Base-by-base conservation (phyloP, 1,140 invertebrate species). In the Metaphire vulgaris region DNA sequence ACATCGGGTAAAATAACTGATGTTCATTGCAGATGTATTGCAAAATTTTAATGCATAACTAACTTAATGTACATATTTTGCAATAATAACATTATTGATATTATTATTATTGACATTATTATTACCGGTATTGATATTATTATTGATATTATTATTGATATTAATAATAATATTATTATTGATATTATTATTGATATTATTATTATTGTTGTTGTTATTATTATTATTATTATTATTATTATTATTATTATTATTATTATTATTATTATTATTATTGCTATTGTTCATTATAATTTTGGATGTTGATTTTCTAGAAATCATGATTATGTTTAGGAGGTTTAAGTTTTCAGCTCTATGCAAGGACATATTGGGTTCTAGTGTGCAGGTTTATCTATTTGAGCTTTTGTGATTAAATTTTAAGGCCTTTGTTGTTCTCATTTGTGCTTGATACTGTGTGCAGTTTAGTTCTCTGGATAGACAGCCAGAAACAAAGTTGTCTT, bases 211-310 rank as follows among this genome's bases (percentile, higher is more conserved):
- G 21, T 69, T 30, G 32, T 72, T 69, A 16, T 76, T 74, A 56
- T 79, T 76, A 34, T 74, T 72, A 74, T 21, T 41, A 65, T 31
- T 67, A 75, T 31, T 76, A 26, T 65, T 21, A 31, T 32, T 41
- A 56, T 29, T 21, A 31, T 1, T 66, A 56, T 33, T 1, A 29
- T 31, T 64, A 70, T 74, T 34, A 76, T 74, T 34, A 73, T 34
- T 77, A 75, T 56, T 77, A 74, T 33, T 76, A 67, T 66, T 76
- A 74, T 34, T 77, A 75, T 66, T 77, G 56, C n/a, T 65, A 65
- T 15, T 65, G n/a, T n/a, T n/a, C n/a, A 14, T 65, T 65, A 26
- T 65, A 26, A 65, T 65, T 26, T 65, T 65, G n/a, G n/a, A n/a
- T n/a, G n/a, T n/a, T n/a, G n/a, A n/a, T n/a, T n/a, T n/a, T n/a